Base-by-base conservation (phyloP, 1,140 invertebrate genomes). In the Temnothorax longispinosus region DNA sequence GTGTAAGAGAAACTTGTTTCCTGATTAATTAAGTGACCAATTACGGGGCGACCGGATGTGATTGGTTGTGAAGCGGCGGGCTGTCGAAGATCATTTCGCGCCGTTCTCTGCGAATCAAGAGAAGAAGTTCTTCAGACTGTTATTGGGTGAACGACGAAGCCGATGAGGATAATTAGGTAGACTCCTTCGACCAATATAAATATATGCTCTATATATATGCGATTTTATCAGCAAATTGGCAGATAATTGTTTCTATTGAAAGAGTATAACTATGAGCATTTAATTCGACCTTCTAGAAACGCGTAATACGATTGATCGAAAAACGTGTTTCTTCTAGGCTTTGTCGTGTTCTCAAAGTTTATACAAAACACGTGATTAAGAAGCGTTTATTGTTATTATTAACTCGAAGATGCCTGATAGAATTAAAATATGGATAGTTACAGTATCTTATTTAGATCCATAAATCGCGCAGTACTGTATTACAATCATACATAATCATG, bases 1-100 rank as follows among this genome's bases (percentile, higher is more conserved):
- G 96, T 96, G 85, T 97, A 95, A 74, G 11, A 58, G 18, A 84
- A 27, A 35, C 5, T 41, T 2, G 1, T 54, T 54, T 50, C 15
- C 3, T 21, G 58, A 62, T 56, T n/a, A 69, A 60, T 27, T 69
- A 71, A 87, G 2, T 86, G 41, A 56, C 44, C 54, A 67, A 78
- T 60, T 86, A 76, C 15, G 54, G 15, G 35, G 10, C 41, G 27
- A 41, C 18, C 18, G 13, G 15, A 64, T 13, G 38, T 74, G 7
- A 65, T 62, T 44, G 56, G 6, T 38, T n/a, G 7, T 56, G 54
- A 38, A 85, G n/a, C 18, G 6, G 21, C 13, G 0, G 1, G 18
- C 41, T 41, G 5, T 11, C n/a, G 44, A 74, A 65, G 44, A 64
- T 50, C 35, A 80, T 41, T 60, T 72, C 15, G 50, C 38, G 47